Conservation (phyloP, 2,113 vertebrate species). For the Melanostigma gelatinosum region DNA sequence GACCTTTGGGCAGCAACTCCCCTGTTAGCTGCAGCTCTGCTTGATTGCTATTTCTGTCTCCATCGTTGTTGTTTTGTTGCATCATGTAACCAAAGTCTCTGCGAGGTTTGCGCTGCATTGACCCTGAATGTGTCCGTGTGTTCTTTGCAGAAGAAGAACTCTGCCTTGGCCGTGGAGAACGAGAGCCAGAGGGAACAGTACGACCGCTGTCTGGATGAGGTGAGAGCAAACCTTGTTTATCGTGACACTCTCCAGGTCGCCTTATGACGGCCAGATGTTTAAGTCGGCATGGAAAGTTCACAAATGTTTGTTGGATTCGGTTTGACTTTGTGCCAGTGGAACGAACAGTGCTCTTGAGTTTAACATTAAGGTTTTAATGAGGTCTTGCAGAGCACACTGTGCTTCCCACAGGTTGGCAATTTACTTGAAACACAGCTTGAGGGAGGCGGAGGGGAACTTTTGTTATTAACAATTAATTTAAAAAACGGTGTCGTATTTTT, state of each 20-base stretch:
- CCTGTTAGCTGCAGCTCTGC: conserved; percentile 2
- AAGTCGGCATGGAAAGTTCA: conserved; percentile 5
- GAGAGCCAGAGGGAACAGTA: conserved; percentile 94
- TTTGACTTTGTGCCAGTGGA: not conserved
- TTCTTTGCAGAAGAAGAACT: conserved; percentile 87
- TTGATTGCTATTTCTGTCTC: conserved; percentile 37
- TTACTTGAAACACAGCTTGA: conserved; percentile 15
- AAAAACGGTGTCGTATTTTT: conserved; percentile 20
- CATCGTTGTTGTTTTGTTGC: conserved; percentile 6
- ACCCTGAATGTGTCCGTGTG: conserved; percentile 60
- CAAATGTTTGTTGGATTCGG: not conserved
- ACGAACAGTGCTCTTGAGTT: not conserved
- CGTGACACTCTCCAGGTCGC: not conserved
- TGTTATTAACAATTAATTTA: conserved; percentile 20
- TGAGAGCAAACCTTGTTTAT: conserved; percentile 69
- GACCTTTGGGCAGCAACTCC: conserved; percentile 62
- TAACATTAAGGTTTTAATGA: conserved; percentile 37
- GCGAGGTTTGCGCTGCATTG: not conserved
- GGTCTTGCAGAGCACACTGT: not conserved
- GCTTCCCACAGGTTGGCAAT: conserved; percentile 32
- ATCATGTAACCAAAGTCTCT: conserved; percentile 31
- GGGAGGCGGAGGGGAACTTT: conserved; percentile 15
- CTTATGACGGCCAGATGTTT: conserved; percentile 5
- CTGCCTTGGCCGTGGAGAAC: conserved; percentile 89
- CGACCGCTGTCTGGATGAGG: conserved; percentile 93